These are phyloP conservation scores for Anarsia innoxiella DNA, from an alignment of 2,888 invertebrate species.

Conservation along the genomic window DNA sequence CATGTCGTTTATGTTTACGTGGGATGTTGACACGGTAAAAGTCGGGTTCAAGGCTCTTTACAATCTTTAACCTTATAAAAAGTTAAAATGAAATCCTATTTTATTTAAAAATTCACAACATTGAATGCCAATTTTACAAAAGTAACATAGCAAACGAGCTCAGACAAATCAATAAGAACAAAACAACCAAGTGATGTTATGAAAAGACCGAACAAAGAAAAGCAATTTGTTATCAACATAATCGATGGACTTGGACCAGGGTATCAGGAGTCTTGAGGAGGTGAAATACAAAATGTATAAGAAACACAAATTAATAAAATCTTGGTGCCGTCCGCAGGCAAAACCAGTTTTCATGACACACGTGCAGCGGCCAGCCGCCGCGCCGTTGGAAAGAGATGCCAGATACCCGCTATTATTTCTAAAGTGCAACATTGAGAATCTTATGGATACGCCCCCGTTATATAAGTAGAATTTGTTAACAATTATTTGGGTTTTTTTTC, in stretches of 20 bases:
- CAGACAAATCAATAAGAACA: too few relatives aligned
- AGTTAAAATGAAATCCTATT: too few relatives aligned
- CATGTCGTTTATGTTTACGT: conserved; percentile 16
- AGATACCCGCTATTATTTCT: conserved; percentile 29
- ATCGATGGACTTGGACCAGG: conserved; percentile 56
- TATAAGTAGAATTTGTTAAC: too few relatives aligned
- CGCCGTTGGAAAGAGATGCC: conserved; percentile 38
- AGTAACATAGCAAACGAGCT: too few relatives aligned
- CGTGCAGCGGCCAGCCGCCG: conserved; percentile 64
- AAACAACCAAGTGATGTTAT: conserved; percentile 38
- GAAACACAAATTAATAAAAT: conserved; percentile 73
- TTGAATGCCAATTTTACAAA: too few relatives aligned
- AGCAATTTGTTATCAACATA: conserved; percentile 69
- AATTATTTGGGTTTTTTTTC: too few relatives aligned
- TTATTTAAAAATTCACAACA: too few relatives aligned
- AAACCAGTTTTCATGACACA: conserved; percentile 65
- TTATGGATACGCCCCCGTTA: conserved; percentile 33
- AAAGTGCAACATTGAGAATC: conserved; percentile 40
- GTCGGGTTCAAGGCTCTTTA: conserved; percentile 7
- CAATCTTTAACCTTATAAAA: too few relatives aligned
- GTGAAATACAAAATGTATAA: conserved; percentile 36
- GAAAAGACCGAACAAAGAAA: conserved; percentile 59
- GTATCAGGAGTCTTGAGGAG: conserved; percentile 43
- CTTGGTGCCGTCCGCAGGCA: conserved; percentile 51
- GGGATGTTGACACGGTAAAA: conserved; percentile 15